Evolutionary conservation across 2,888 invertebrate genomes (phyloP), one percentile per base, ranked within the genome.

Genomic region (Vesta saturnalis): DNA sequence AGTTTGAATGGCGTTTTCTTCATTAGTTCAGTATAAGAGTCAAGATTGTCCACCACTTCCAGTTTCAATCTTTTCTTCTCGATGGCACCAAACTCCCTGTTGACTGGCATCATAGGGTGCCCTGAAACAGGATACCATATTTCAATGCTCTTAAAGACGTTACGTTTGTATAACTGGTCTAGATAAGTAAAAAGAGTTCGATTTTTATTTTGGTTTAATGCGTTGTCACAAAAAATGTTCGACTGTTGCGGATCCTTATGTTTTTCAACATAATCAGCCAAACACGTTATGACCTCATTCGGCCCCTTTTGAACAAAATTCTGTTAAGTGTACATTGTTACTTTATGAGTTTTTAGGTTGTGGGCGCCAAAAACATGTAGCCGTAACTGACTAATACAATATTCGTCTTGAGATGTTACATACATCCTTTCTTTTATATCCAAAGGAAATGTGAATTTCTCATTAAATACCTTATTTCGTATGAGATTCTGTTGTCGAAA

Each of bases 201-300:
- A n/a, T n/a, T n/a, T n/a, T n/a, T n/a, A n/a, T n/a, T n/a, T n/a
- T n/a, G n/a, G n/a, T n/a, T 54, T 10, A 66, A 69, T 22, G 64
- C 64, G 30, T 69, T 65, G 47, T 69, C 65, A 47, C 60, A 69
- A n/a, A 60, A 60, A 30, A 69, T 43, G 15, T 55, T 62, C 6
- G 19, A 12, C 14, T 62, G 62, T 39, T 2, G 35, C 4, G 16
- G 55, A 16, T 54, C 15, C 19, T 23, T 22, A n/a, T 62, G n/a
- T n/a, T 35, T 54, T 52, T 56, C 23, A 12, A 66, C 54, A 16
- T 69, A 66, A 46, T 66, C 56, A 47, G 57, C 21, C 46, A 65
- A 22, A 60, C 55, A 55, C 22, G 10, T 35, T 5, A 57, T 57
- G 8, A 57, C 35, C 18, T n/a, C n/a, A n/a, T n/a, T n/a, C n/a